phyloP scores from a whole-genome alignment of 1,140 invertebrate species.

The Cydia fagiglandana region DNA sequence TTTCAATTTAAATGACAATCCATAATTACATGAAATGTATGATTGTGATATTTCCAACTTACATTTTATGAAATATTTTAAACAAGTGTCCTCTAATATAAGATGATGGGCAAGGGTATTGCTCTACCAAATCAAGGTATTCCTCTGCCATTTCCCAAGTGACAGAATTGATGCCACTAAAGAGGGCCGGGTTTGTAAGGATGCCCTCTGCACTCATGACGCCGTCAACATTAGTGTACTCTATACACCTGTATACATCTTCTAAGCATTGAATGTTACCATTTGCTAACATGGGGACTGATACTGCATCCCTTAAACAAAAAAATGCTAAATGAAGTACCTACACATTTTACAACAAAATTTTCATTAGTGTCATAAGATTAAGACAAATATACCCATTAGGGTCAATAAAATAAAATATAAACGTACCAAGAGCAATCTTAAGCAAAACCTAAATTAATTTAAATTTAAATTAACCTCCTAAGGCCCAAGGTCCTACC shows the following conservation, averaged over 20 bases:
- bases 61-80: slow-evolving; percentile 98
- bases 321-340: slow-evolving; percentile 25
- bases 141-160: slow-evolving; percentile 94
- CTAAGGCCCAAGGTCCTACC: too few species aligned
- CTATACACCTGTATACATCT: slow-evolving; percentile 92
- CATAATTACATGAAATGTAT: neutral
- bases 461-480: too few species aligned
- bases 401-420: too few species aligned
- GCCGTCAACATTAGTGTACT: slow-evolving; percentile 92
- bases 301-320: slow-evolving; percentile 86
- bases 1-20: neutral
- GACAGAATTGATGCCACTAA: slow-evolving; percentile 86
- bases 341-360: too few species aligned
- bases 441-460: too few species aligned
- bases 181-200: slow-evolving; percentile 96
- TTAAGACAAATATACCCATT: too few species aligned
- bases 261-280: slow-evolving; percentile 96
- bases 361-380: too few species aligned
- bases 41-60: slow-evolving; percentile 70
- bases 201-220: slow-evolving; percentile 97
- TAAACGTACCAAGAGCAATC: too few species aligned
- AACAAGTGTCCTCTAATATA: slow-evolving; percentile 97
- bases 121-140: slow-evolving; percentile 91
- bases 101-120: slow-evolving; percentile 93
- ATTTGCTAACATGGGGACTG: slow-evolving; percentile 97